A percentile compares a stretch with the other conserved stretches of the same genome.
phyloP scores from a whole-genome alignment of 2,888 invertebrate species.

The Synanthedon formicaeformis region DNA sequence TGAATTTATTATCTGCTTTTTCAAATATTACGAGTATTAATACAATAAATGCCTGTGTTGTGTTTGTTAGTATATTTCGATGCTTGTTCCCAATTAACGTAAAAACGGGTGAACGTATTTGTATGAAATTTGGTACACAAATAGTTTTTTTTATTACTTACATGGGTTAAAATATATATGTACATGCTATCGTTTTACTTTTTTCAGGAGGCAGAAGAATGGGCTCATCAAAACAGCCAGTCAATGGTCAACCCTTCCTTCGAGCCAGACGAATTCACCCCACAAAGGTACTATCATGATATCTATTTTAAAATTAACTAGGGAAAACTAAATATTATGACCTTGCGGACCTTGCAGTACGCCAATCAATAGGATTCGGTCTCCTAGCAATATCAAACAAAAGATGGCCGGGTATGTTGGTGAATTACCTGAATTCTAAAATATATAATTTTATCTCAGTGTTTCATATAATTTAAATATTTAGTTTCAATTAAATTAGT shows the following conservation, averaged over 20 bases:
- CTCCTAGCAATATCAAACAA: constrained; percentile 6
- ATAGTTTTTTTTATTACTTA: neutral
- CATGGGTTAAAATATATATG: constrained; percentile 1
- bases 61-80: no score
- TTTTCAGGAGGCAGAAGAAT: constrained; percentile 52
- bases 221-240: constrained; percentile 45
- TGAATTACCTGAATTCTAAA: neutral
- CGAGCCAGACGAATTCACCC: constrained; percentile 60
- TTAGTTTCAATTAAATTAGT: no score
- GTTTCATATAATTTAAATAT: no score
- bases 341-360: neutral
- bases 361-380: constrained; percentile 7
- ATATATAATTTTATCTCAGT: neutral
- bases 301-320: no score
- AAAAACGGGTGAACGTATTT: no score
- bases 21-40: no score
- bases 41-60: no score
- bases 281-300: constrained; percentile 35
- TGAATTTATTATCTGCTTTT: no score
- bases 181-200: constrained; percentile 2
- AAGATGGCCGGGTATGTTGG: neutral
- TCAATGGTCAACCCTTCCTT: constrained; percentile 65
- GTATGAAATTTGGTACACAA: no score
- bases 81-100: no score
- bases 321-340: neutral